A percentile compares a stretch with the other conserved stretches of the same genome.
Conservation (phyloP, 2,888 invertebrate species). For the Protula sp. region DNA sequence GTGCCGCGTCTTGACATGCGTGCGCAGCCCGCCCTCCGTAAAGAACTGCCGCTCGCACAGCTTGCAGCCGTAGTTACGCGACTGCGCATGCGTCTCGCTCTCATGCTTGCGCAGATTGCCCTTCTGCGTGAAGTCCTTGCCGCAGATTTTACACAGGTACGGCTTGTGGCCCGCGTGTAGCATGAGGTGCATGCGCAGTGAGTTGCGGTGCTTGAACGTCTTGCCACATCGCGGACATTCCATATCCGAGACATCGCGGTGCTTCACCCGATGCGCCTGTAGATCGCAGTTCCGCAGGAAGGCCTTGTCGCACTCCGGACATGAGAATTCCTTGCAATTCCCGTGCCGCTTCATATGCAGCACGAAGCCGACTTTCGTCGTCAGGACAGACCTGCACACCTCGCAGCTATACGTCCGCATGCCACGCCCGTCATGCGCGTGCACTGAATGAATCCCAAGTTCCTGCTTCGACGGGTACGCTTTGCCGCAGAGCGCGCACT, state of each 20-base stretch:
- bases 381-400: too few species aligned
- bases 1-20: background rate
- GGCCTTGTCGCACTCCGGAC: background rate
- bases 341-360: background rate
- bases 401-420: too few species aligned
- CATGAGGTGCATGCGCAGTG: background rate
- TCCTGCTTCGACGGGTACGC: too few species aligned
- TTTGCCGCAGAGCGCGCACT: too few species aligned
- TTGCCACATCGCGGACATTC: background rate
- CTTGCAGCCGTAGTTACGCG: background rate
- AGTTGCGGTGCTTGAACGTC: background rate
- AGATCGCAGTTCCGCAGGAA: background rate
- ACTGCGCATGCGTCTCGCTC: background rate
- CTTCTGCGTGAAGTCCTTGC: background rate
- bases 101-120: background rate
- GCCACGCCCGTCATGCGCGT: too few species aligned
- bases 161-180: background rate
- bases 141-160: background rate
- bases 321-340: background rate
- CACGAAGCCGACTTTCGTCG: too few species aligned
- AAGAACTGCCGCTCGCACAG: background rate
- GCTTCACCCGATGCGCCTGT: background rate
- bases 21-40: background rate
- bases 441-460: too few species aligned
- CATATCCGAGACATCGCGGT: background rate